Base-by-base conservation (phyloP, 2,113 vertebrate species). In the Cavia porcellus region DNA sequence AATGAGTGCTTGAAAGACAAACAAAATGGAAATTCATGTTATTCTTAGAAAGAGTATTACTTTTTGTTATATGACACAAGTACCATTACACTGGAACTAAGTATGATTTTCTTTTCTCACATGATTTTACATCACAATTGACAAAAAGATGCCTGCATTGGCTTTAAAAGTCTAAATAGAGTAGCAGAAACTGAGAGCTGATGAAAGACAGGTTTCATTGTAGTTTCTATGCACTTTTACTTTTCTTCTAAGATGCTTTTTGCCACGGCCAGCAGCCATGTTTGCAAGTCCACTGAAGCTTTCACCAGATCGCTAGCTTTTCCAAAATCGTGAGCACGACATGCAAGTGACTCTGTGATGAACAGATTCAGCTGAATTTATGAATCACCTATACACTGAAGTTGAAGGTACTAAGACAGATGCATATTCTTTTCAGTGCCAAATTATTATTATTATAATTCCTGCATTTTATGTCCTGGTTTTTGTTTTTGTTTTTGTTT, bases 191-290 rank as follows among this genome's bases (percentile, higher is more conserved):
- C 7, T 10, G 47, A 68, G 59, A 7, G 38, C 30, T 5, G 45
- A 7, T 38, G 62, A 28, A 55, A 55, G 4, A 17, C 15, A 42
- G 30, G 22, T 30, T 30, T 9, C 5, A 30, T 2, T 24, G 24
- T 2, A 35, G 5, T 22, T 59, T 1, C 7, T 4, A 14, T 1
- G 1, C 3, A 7, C 0, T 59, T 17, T 52, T 47, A 32, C 42
- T 79, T 28, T 7, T 47, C 7, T 25, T 42, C 57, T 30, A 0
- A 30, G 17, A 50, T 32, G 4, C 20, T 25, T 42, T 13, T 28
- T 57, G 38, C 24, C 6, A 6, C 17, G 25, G 10, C 11, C 2
- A 14, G 47, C n/a, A 66, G 45, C 32, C 70, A 4, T 25, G 10
- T 15, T 62, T 17, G 13, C 38, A 47, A 22, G 47, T 38, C 35